phyloP scores from a whole-genome alignment of 2,113 vertebrate species.

The Lutjanus erythropterus region DNA sequence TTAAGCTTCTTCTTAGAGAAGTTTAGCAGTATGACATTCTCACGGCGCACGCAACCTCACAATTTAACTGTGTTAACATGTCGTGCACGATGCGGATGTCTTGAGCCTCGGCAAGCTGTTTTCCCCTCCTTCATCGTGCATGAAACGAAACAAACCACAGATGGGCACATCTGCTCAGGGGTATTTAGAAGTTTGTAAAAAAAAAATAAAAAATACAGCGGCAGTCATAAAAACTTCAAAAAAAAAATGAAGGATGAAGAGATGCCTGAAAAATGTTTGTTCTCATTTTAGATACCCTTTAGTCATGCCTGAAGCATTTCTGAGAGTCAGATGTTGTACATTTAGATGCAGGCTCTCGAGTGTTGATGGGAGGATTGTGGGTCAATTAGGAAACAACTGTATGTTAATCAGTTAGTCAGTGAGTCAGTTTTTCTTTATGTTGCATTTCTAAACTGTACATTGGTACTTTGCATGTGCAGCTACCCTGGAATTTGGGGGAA shows the following conservation, averaged over 20 bases:
- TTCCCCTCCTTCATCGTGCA: slow-evolving; percentile 25
- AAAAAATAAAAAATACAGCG: slow-evolving; percentile 8
- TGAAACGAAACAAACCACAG: slow-evolving; percentile 60
- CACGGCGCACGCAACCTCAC: not conserved
- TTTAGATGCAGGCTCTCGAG: not conserved
- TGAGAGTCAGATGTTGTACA: not conserved
- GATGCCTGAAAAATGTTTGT: slow-evolving; percentile 26
- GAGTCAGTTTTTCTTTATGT: not conserved
- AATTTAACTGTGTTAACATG: slow-evolving; percentile 22
- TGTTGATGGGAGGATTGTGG: slow-evolving; percentile 29
- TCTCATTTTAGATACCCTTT: slow-evolving; percentile 29
- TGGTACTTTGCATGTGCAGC: not conserved
- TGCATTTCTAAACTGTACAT: not conserved
- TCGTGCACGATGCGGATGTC: slow-evolving; percentile 19
- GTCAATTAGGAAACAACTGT: slow-evolving; percentile 25
- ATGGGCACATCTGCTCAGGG: slow-evolving; percentile 66
- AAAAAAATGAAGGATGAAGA: slow-evolving; percentile 21
- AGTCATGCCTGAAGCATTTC: slow-evolving; percentile 37
- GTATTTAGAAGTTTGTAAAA: slow-evolving; percentile 31
- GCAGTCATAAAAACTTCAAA: slow-evolving; percentile 37
- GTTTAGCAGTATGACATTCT: not conserved
- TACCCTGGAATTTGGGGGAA: not conserved
- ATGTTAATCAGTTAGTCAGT: not conserved
- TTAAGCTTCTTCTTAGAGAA: not conserved
- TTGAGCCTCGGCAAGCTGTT: slow-evolving; percentile 44